Evolutionary conservation across 2,797 vertebrate genomes (phyloP), one percentile per base, ranked within the genome.

Genomic region (Clarias fuscus): DNA sequence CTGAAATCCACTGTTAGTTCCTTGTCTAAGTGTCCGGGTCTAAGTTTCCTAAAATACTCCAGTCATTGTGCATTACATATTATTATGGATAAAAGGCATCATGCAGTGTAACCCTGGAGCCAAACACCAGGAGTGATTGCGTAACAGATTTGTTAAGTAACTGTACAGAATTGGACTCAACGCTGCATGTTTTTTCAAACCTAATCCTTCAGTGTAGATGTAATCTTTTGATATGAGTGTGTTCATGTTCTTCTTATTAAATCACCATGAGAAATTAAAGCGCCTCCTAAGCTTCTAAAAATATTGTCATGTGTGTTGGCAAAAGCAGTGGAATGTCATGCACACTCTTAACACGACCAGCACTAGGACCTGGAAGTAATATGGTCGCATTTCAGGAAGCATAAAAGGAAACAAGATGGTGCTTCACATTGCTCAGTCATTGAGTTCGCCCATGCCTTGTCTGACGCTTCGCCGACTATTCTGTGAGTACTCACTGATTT

Each of bases 201-300:
- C 22, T 81, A 43, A 43, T 65, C 11, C 62, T 2, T 53, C 22
- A 30, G 24, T 82, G 33, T 18, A 53, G 64, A 30, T 18, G 67
- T 65, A 10, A 82, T 65, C 27, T 67, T 40, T n/a, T 64, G 58
- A 62, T 33, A 70, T 20, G 30, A 71, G 37, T 68, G 20, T 33
- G 67, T 53, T 58, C 81, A 33, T 70, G 68, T 14, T 48, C 43
- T 72, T 40, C 40, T 48, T 40, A 30, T 83, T 61, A 73, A 84
- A 75, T 53, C 71, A 84, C 83, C 48, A 64, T 27, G 68, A 84
- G 24, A 84, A 56, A 84, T 75, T 84, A 56, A 73, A 84, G 33
- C 18, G 33, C 27, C 56, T 84, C 70, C 56, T 84, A 73, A 84
- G 73, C 58, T 84, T 20, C 27, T 48, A 62, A 62, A 40, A 24